phyloP scores from a whole-genome alignment of 2,113 vertebrate genomes.

The Sebastes fasciatus region DNA sequence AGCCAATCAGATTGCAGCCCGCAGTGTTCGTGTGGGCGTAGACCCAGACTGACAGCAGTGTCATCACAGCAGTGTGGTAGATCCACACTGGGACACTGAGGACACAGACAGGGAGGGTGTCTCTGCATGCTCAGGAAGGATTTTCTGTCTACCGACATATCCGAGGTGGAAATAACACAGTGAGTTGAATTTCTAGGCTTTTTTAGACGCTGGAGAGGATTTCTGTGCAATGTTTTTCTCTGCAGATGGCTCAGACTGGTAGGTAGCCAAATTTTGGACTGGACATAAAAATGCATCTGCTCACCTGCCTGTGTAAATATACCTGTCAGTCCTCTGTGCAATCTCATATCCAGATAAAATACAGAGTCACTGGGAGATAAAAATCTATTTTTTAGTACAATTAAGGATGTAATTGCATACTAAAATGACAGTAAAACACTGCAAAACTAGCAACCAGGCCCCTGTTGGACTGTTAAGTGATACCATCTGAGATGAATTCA shows the following conservation, averaged over 20 bases:
- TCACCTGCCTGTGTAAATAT: slow-evolving; percentile 15
- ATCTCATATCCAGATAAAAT: neutral
- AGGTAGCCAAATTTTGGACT: slow-evolving; percentile 41
- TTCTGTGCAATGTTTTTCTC: neutral
- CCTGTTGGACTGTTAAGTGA: neutral
- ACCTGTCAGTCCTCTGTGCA: neutral
- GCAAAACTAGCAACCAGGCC: slow-evolving; percentile 1
- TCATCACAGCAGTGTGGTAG: slow-evolving; percentile 24
- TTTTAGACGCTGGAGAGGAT: neutral
- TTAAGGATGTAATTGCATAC: neutral
- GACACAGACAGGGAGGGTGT: slow-evolving; percentile 13
- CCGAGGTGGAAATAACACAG: slow-evolving; percentile 17
- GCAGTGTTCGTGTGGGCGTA: slow-evolving; percentile 56
- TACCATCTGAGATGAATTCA: neutral
- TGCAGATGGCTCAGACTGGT: slow-evolving; percentile 30
- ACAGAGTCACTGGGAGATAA: neutral
- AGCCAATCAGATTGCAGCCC: slow-evolving; percentile 50
- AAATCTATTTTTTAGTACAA: neutral
- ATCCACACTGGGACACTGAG: slow-evolving; percentile 36
- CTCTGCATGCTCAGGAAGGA: neutral
- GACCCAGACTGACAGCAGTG: slow-evolving; percentile 31
- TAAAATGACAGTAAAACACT: neutral
- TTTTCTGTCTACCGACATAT: neutral
- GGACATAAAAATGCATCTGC: slow-evolving; percentile 6
- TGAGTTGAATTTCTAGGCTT: neutral